Evolutionary conservation across 2,113 vertebrate species (phyloP), one percentile per base, ranked within the genome.

Genomic region (Girardinichthys multiradiatus): DNA sequence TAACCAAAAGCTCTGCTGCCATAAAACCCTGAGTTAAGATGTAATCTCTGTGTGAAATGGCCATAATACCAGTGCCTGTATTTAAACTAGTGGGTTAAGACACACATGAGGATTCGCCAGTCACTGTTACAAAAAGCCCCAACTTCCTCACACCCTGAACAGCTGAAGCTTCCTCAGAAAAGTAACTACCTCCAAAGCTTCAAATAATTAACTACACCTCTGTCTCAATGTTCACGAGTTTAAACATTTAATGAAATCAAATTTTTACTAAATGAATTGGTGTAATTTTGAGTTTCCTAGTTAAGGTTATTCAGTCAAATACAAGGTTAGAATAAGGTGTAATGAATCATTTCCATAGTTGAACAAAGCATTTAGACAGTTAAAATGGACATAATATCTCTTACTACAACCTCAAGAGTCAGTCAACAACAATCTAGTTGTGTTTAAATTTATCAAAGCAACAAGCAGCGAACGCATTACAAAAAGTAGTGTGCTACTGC

Each of bases 41-140:
- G 63, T 71, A 76, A 64, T 86, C 48, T 76, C 26, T 84, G 81
- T 91, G 87, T 79, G 89, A 91, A 89, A 77, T 21, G 66, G 74
- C 63, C 86, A 89, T 88, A 88, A 89, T 59, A 39, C 75, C 78
- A 82, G 70, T 59, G 1, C 59, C 68, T 86, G 64, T 89, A 60
- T 87, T 91, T 88, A 82, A 66, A 86, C 76, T 87, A 71, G 31
- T 64, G 76, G 45, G 58, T 87, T 84, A 88, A 77, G 83, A 70
- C 57, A 1, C 66, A 63, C 80, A 87, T 79, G 58, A 89, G 66
- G 73, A 67, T 70, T 75, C 72, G 59, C 75, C 67, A 35, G 78
- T 28, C 67, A 68, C 72, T 64, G 57, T 54, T 59, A 35, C 79
- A 82, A 85, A 74, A 29, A 45, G n/a, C 48, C n/a, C 24, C 57